A percentile compares a stretch with the other conserved stretches of the same genome.
phyloP scores from a whole-genome alignment of 2,797 vertebrate species.

The Agapornis canus region DNA sequence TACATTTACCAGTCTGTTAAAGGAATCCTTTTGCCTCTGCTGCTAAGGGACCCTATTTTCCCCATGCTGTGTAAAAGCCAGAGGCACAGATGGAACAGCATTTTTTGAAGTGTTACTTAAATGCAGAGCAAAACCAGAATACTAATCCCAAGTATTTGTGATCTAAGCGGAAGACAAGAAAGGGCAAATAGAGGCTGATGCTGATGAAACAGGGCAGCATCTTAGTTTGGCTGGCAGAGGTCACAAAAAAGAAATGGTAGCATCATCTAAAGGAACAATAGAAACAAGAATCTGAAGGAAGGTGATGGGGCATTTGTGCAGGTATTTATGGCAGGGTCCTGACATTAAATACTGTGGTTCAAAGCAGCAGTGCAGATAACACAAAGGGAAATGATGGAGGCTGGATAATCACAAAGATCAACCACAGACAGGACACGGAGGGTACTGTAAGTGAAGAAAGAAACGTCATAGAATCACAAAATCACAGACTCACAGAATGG shows the following conservation, averaged over 20 bases:
- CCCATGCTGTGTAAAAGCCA: background rate
- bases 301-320: background rate
- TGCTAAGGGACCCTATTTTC: background rate
- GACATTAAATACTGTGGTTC: background rate
- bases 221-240: background rate
- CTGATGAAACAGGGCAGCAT: background rate
- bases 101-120: background rate
- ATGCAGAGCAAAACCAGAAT: background rate
- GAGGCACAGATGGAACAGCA: background rate
- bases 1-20: background rate
- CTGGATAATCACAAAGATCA: background rate
- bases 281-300: background rate
- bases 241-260: background rate
- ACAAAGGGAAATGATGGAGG: background rate
- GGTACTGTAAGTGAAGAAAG: background rate
- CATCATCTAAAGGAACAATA: background rate
- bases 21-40: background rate
- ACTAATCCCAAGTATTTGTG: background rate
- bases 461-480: background rate
- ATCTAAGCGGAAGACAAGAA: background rate
- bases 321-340: background rate
- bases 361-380: background rate
- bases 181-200: background rate
- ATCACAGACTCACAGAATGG: background rate
- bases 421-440: background rate